A percentile compares a stretch with the other conserved stretches of the same genome.
Evolutionary conservation across 2,113 vertebrate genomes (phyloP).

Genomic region (Esox niger): DNA sequence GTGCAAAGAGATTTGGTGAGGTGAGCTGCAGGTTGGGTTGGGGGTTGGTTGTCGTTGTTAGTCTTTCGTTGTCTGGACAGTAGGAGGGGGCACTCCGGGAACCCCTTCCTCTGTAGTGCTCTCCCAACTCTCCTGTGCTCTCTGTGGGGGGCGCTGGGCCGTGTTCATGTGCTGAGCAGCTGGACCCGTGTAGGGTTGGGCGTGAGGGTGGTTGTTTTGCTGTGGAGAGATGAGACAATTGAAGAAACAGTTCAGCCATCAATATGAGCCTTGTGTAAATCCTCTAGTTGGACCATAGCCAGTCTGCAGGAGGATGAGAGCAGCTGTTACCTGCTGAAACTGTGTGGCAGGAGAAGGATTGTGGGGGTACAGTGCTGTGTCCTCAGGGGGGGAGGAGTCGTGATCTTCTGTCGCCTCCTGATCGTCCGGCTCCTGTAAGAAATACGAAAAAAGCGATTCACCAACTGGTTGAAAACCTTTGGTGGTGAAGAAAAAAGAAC

Average conservation of each 20-base stretch:
- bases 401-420: conserved; percentile 88
- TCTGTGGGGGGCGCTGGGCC: conserved; percentile 84
- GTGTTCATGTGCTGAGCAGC: conserved; percentile 93
- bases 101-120: conserved; percentile 79
- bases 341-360: conserved; percentile 78
- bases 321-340: conserved; percentile 79
- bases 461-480: too few species aligned
- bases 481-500: too few species aligned
- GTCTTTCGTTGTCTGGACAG: conserved; percentile 84
- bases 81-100: conserved; percentile 50
- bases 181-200: conserved; percentile 88
- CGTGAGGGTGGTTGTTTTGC: conserved; percentile 88
- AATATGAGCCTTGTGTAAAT: not conserved
- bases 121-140: conserved; percentile 92
- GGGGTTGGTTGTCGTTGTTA: conserved; percentile 51
- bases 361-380: conserved; percentile 85
- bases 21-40: conserved; percentile 33
- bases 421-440: conserved; percentile 84
- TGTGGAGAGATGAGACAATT: not conserved
- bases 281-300: not conserved
- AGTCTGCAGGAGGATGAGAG: not conserved
- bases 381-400: conserved; percentile 87
- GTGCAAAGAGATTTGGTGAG: not conserved
- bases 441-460: not conserved
- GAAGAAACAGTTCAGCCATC: not conserved